phyloP scores from a whole-genome alignment of 2,797 vertebrate genomes.

The Periparus ater region DNA sequence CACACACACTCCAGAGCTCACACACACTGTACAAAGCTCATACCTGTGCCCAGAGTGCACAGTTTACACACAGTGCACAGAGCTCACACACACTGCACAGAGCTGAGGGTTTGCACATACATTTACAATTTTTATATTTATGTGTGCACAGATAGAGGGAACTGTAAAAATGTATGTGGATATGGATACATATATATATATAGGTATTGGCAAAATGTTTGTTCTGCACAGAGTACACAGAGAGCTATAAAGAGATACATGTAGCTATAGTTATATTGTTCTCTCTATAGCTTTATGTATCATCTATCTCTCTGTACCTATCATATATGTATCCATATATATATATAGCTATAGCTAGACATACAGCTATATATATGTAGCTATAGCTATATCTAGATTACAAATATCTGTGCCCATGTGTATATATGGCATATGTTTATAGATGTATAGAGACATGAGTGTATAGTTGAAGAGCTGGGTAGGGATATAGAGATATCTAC shows the following conservation, averaged over 20 bases:
- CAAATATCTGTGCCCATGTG: background rate
- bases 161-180: background rate
- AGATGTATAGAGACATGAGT: background rate
- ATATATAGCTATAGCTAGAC: background rate
- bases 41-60: background rate
- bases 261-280: background rate
- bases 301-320: background rate
- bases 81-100: background rate
- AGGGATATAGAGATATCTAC: background rate
- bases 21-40: background rate
- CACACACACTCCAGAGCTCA: background rate
- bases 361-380: background rate
- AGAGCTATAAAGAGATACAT: background rate
- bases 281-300: background rate
- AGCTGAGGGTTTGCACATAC: background rate
- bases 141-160: background rate
- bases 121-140: background rate
- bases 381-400: background rate
- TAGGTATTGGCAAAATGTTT: background rate
- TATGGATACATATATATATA: background rate
- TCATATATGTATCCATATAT: background rate
- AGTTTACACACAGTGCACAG: background rate
- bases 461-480: background rate
- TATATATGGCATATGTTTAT: background rate
- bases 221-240: background rate